Base-by-base conservation (phyloP, 2,797 vertebrate genomes). In the Delichon dasypus region DNA sequence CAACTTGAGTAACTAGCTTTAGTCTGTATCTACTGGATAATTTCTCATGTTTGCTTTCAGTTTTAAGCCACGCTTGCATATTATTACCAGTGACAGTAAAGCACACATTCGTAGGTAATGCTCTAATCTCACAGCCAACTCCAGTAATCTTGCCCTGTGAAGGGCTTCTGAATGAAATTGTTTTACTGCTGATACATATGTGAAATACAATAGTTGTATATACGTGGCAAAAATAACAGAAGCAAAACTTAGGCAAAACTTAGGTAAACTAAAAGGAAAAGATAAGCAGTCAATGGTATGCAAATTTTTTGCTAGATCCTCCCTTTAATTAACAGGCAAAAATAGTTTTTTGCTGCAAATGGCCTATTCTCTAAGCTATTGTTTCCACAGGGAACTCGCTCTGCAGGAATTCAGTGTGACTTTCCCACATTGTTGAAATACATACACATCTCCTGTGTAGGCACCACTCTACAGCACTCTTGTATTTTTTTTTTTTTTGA, bases 11-110 rank as follows among this genome's bases (percentile, higher is more conserved):
- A 96, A 97, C 96, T 96, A 94, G 75, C 89, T 93, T 93, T 93
- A 89, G 66, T 85, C 86, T 95, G 85, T 96, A 86, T 88, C 95
- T 96, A 95, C 89, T 83, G 80, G 77, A 82, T 94, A 95, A 95
- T 96, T 96, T 97, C 94, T 62, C 11, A 53, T 97, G 95, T 97
- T 98, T 98, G 97, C 97, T 97, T 98, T 98, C 96, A 98, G 97
- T 98, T 98, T 99, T 98, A 99, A 98, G 97, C 95, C 97, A 91
- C 97, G 97, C 98, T 98, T 98, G 98, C 98, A 98, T 97, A 98
- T 97, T 96, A 97, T 98, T 97, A 98, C 98, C 98, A 98, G 97
- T 98, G 98, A 98, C 97, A 98, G 98, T 98, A 98, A 98, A 98
- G 98, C 97, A 98, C 96, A 97, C 98, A 99, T 97, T 98, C 98